Evolutionary conservation across 2,113 vertebrate species (phyloP).

Genomic region (Rhodinocichla rosea): DNA sequence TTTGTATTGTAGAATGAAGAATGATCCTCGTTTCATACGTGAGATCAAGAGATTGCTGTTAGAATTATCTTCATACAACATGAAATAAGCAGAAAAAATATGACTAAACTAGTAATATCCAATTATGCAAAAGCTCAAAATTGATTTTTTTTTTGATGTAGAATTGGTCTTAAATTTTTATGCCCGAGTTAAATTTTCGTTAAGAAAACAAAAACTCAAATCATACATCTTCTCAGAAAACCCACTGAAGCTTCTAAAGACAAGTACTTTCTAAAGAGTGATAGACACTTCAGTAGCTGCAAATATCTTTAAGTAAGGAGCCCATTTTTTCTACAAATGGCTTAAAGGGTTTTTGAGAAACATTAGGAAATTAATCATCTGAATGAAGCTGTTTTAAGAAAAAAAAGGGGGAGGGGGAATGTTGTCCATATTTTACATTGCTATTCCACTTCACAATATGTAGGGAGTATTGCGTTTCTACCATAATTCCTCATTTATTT

Average conservation of each 20-base stretch:
- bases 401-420: fast-evolving
- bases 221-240: neutral
- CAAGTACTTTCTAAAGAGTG: neutral
- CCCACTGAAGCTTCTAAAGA: neutral
- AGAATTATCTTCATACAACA: neutral
- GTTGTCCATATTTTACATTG: neutral
- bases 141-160: neutral
- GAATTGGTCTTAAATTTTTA: neutral
- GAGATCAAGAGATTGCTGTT: neutral
- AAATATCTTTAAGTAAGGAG: neutral
- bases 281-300: neutral
- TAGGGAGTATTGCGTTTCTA: neutral
- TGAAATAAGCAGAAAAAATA: neutral
- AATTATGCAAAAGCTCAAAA: neutral
- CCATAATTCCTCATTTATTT: neutral
- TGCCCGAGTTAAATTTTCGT: neutral
- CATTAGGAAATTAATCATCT: neutral
- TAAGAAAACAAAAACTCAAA: neutral
- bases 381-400: neutral
- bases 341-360: neutral
- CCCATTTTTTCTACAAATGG: neutral
- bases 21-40: neutral
- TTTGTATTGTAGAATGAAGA: neutral
- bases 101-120: neutral
- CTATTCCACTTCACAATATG: neutral